Conservation (phyloP, 2,888 invertebrate species). For the Strigamia maritima region DNA sequence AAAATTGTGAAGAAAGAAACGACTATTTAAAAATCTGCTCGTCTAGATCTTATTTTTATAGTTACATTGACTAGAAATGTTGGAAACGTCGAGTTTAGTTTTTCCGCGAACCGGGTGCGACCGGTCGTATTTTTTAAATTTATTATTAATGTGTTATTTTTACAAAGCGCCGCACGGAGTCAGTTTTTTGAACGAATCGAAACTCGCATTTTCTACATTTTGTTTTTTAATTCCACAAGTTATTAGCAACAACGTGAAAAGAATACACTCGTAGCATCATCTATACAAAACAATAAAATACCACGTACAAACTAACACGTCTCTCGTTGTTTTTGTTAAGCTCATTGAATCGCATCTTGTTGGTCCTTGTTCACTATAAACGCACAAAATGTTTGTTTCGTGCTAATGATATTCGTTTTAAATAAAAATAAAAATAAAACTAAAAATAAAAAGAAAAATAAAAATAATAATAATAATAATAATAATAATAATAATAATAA, state of each 20-base stretch:
- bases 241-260: conserved; percentile 24
- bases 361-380: not conserved
- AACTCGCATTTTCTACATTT: not conserved
- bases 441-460: too few species aligned
- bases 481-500: too few species aligned
- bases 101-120: not conserved
- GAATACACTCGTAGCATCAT: not conserved
- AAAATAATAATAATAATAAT: too few species aligned
- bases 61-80: too few species aligned
- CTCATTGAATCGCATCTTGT: not conserved
- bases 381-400: too few species aligned
- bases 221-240: not conserved
- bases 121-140: not conserved
- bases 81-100: not conserved
- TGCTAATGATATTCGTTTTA: not conserved
- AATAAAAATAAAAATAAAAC: not conserved
- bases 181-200: too few species aligned
- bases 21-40: too few species aligned
- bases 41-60: too few species aligned
- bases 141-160: too few species aligned
- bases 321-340: not conserved
- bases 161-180: too few species aligned
- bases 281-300: conserved; percentile 14
- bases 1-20: too few species aligned
- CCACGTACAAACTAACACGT: not conserved